A percentile compares a stretch with the other conserved stretches of the same genome.
Evolutionary conservation across 1,140 invertebrate genomes (phyloP).

Genomic region (Bombus polaris): DNA sequence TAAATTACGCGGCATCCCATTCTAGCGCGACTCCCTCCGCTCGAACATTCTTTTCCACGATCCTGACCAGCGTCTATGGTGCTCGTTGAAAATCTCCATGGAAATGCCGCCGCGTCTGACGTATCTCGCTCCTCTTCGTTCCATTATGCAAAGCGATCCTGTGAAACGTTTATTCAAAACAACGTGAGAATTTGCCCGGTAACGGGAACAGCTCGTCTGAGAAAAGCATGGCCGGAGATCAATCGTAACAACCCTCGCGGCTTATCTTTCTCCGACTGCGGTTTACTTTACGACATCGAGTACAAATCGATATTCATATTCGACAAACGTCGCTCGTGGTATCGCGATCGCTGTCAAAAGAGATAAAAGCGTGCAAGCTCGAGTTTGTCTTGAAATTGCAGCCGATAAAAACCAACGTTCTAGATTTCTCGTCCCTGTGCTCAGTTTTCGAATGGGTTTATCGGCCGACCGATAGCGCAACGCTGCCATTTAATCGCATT

Average conservation of each 20-base stretch:
- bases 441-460: neutral
- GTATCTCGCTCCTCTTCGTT: neutral
- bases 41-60: conserved; percentile 34
- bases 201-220: neutral
- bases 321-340: neutral
- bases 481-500: conserved; percentile 8
- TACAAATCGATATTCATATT: neutral
- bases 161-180: conserved; percentile 16
- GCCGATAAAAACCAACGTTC: neutral
- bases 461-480: neutral
- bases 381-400: neutral
- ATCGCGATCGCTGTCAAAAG: neutral
- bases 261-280: neutral
- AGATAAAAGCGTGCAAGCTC: neutral
- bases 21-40: conserved; percentile 1
- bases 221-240: neutral
- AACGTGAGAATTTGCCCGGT: neutral
- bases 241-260: neutral
- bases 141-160: conserved; percentile 30
- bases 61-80: conserved; percentile 31
- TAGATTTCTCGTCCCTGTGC: neutral
- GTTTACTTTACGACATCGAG: neutral
- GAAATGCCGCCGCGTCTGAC: conserved; percentile 41
- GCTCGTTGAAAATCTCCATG: conserved; percentile 58
- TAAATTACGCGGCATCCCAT: conserved; percentile 59